A percentile compares a stretch with the other conserved stretches of the same genome.
These are phyloP conservation scores for Nilaparvata lugens DNA, from an alignment of 1,140 invertebrate genomes.

Conservation along the genomic window DNA sequence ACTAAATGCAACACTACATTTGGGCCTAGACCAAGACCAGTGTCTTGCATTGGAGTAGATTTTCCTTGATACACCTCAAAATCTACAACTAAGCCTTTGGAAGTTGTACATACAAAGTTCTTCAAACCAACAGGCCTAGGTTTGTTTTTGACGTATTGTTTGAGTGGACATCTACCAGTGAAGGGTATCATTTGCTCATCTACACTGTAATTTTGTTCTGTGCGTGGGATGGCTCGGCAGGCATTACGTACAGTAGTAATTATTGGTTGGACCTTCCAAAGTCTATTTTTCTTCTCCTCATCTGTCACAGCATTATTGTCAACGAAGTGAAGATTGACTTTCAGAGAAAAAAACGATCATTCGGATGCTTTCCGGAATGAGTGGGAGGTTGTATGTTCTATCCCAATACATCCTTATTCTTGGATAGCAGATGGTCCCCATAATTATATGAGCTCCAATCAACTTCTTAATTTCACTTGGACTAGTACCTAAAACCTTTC, in stretches of 20 bases:
- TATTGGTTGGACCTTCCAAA: conserved; percentile 22
- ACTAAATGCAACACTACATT: conserved; percentile 19
- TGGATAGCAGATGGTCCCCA: conserved; percentile 17
- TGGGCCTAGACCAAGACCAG: not conserved
- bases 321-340: conserved; percentile 13
- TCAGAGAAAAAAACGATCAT: conserved; percentile 15
- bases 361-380: conserved; percentile 5
- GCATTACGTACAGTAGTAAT: conserved; percentile 9
- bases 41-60: not conserved
- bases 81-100: conserved; percentile 20
- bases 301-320: conserved; percentile 7
- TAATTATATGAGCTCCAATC: conserved; percentile 18
- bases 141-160: conserved; percentile 19
- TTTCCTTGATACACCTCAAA: conserved; percentile 17
- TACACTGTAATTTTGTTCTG: conserved; percentile 17
- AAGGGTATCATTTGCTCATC: conserved; percentile 28
- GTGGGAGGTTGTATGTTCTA: not conserved
- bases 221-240: conserved; percentile 16
- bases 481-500: not conserved
- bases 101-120: conserved; percentile 19
- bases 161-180: conserved; percentile 16
- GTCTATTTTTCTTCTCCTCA: conserved; percentile 1
- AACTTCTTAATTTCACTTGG: conserved; percentile 19
- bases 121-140: conserved; percentile 22
- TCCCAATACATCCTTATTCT: conserved; percentile 19